Conservation (phyloP, 2,888 invertebrate species). For the Tryphoninae sp. region DNA sequence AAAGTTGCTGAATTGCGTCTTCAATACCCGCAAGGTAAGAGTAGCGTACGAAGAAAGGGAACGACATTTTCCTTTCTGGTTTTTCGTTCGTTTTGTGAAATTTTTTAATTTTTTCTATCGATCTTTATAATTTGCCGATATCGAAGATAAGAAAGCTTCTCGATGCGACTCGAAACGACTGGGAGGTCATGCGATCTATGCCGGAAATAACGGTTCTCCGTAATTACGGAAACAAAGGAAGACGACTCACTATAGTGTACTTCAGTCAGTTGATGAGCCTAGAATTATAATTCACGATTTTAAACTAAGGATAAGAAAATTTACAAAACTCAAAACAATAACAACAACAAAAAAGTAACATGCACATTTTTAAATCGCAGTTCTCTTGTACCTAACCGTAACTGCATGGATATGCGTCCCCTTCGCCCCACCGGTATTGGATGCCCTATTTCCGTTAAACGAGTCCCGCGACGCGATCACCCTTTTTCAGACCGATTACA, state of each 20-base stretch:
- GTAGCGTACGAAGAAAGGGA: not conserved
- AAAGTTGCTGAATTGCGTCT: constrained; percentile 8
- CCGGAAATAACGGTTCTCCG: not conserved
- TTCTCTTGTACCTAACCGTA: too few species aligned
- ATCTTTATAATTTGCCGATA: not conserved
- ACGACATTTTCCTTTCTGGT: not conserved
- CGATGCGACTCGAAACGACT: not conserved
- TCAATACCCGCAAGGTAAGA: not conserved
- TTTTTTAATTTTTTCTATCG: not conserved
- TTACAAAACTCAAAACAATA: too few species aligned
- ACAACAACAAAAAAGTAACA: too few species aligned
- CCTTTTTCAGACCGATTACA: constrained; percentile 21
- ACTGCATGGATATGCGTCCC: too few species aligned
- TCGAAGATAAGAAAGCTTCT: constrained; percentile 16
- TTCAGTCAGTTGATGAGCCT: not conserved
- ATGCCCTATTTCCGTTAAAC: constrained; percentile 16
- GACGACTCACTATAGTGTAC: not conserved
- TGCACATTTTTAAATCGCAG: too few species aligned
- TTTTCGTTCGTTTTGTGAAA: not conserved
- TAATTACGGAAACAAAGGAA: not conserved
- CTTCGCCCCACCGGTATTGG: too few species aligned
- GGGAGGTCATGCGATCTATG: not conserved
- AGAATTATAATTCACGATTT: not conserved
- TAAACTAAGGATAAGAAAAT: too few species aligned
- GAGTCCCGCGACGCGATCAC: not conserved